Evolutionary conservation across 2,113 vertebrate genomes (phyloP).

Genomic region (Eupsittula cactorum): DNA sequence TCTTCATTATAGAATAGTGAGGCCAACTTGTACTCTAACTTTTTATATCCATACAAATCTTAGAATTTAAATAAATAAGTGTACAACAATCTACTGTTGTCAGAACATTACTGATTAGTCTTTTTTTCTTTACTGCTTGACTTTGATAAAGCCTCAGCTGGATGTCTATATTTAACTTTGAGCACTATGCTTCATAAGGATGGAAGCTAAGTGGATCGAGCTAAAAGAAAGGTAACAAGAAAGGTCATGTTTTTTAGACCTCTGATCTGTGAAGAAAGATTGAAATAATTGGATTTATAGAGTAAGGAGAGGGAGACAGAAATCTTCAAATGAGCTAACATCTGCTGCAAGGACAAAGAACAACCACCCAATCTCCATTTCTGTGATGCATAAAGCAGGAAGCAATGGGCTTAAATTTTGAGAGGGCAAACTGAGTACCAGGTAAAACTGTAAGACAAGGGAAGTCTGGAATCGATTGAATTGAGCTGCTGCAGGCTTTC

Average conservation of each 20-base stretch:
- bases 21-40: background rate
- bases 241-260: background rate
- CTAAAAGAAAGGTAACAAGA: background rate
- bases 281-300: background rate
- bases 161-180: background rate
- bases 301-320: background rate
- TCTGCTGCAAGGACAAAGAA: background rate
- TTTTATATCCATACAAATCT: background rate
- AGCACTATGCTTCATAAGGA: background rate
- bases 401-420: background rate
- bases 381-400: background rate
- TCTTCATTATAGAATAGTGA: background rate
- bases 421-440: background rate
- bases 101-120: background rate
- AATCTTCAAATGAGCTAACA: background rate
- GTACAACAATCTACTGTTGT: background rate
- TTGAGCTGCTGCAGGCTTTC: background rate
- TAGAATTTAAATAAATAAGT: background rate
- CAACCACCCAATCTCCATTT: background rate
- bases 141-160: background rate
- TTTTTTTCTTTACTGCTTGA: background rate
- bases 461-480: background rate
- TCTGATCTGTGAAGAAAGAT: background rate
- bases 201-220: background rate
- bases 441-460: background rate